phyloP scores from a whole-genome alignment of 30 jellyfish, hydroid and myxozoan genomes.

The Calvadosia cruxmelitensis region DNA sequence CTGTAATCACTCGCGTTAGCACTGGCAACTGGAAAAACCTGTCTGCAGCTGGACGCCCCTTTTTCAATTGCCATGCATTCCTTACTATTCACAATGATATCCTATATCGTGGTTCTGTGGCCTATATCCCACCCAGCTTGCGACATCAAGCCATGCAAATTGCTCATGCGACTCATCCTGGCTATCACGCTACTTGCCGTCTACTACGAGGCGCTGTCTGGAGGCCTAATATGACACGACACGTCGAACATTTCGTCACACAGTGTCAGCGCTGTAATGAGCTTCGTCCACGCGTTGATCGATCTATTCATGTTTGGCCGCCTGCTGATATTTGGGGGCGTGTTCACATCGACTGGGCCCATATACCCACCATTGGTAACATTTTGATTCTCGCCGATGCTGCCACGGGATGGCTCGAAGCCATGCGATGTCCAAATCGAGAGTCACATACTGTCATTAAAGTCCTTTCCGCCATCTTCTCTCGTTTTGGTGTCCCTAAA shows the following conservation, averaged over 20 bases:
- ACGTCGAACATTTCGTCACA: neutral
- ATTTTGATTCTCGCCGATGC: neutral
- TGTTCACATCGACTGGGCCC: neutral
- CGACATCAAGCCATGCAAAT: neutral
- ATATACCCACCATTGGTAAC: neutral
- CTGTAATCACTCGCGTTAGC: neutral
- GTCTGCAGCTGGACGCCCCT: neutral
- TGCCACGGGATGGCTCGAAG: neutral
- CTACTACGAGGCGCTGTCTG: neutral
- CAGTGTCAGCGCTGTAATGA: neutral
- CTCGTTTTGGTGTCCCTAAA: neutral
- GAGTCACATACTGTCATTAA: neutral
- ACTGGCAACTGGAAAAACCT: neutral
- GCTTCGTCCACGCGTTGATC: neutral
- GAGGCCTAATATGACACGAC: neutral
- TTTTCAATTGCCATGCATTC: neutral
- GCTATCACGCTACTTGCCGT: neutral
- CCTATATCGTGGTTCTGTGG: neutral
- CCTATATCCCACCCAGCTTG: neutral
- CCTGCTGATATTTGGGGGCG: neutral
- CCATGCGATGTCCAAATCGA: neutral
- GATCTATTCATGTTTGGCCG: neutral
- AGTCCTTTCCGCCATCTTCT: neutral
- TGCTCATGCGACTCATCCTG: neutral
- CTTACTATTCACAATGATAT: neutral